Evolutionary conservation across 92 coral and sea anemone species (phyloP), one percentile per base, ranked within the genome.

Genomic region (Chrysogorgia sp.): DNA sequence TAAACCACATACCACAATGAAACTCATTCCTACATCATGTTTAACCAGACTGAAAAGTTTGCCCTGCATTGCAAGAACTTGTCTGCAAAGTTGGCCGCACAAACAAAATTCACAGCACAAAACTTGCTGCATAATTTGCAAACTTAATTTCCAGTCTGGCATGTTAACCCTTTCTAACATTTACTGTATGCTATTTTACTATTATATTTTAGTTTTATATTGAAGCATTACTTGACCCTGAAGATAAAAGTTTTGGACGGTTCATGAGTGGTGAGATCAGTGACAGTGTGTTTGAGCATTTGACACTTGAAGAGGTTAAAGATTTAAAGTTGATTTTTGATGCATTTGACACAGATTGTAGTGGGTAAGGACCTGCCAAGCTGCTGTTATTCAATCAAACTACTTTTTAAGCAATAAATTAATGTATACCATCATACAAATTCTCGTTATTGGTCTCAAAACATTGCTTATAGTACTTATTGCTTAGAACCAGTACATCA

Each of bases 251-350:
- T 34, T 86, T 81, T 52, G 90, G 94, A 37, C 84, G 91, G 31
- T 90, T 96, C 59, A 92, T 96, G 99, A 85, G 80, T 34, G 99
- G 99, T 34, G 90, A 85, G 68, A 85, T 96, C 45, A 84, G 96
- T 67, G 81, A 83, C 43, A 90, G 88, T 71, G 92, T 96, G 8
- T 88, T 89, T 79, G 94, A 96, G 69, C 85, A 88, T 41, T 80
- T 96, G 3, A 96, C 99, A 9, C 88, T 96, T 28, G 97, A 90
- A 48, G 99, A 96, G 81, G 90, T 96, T 10, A 83, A 96, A 63
- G 99, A 96, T 68, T 66, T 96, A 31, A 92, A 88, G 71, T 81
- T 92, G 25, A 96, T 96, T 10, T 96, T 96, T 75, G 99, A 96
- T 81, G 86, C 92, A 29, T 96, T 96, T 78, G 99, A 96, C 63